Percentiles rank a stretch among this genome's conserved stretches.
Conservation (phyloP, 64 coral and sea anemone species). For the Dendronephthya gigantea region DNA sequence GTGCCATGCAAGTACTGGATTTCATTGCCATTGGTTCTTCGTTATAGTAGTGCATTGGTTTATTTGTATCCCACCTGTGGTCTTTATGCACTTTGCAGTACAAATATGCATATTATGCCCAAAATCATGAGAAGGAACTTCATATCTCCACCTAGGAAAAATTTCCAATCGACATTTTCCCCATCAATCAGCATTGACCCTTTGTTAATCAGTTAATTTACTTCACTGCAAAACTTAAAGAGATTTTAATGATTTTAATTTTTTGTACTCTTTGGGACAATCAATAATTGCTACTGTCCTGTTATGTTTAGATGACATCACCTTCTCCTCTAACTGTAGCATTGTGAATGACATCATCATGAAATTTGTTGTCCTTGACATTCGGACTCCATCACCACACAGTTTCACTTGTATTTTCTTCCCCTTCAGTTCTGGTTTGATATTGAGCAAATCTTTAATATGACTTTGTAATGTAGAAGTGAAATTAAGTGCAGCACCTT, state of each 20-base stretch:
- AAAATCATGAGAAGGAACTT: neutral
- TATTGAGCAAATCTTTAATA: neutral
- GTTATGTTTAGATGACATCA: neutral
- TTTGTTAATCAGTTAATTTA: neutral
- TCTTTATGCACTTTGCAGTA: conserved; percentile 20
- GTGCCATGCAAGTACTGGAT: neutral
- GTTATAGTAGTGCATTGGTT: conserved; percentile 16
- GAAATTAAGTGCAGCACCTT: neutral
- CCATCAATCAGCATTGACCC: no score
- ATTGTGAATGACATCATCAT: neutral
- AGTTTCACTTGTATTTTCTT: neutral
- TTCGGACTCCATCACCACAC: neutral
- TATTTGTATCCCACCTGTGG: conserved; percentile 22
- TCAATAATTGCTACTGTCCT: neutral
- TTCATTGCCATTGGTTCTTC: neutral
- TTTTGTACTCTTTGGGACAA: neutral
- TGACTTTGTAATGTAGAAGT: neutral
- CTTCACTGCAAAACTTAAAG: neutral
- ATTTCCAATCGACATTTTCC: no score
- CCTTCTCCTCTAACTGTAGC: neutral
- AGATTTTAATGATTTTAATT: neutral
- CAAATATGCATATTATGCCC: conserved; percentile 10
- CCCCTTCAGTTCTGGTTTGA: neutral
- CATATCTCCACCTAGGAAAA: no score
- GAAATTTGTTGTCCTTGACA: neutral